These are phyloP conservation scores for Baronia brevicornis DNA, from an alignment of 2,888 invertebrate genomes.

Conservation along the genomic window DNA sequence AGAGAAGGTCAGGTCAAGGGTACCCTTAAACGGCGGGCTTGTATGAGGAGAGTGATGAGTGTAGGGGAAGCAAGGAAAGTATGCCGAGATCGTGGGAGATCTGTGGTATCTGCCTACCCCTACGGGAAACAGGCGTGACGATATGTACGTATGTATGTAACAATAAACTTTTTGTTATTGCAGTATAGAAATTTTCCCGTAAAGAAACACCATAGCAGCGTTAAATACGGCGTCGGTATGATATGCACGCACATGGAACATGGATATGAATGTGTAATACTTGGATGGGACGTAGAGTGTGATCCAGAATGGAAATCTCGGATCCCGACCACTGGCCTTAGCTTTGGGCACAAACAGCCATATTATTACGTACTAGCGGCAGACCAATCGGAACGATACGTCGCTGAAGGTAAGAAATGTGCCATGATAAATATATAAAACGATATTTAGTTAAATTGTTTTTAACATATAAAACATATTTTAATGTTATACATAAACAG, in stretches of 20 bases:
- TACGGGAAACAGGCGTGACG: no score
- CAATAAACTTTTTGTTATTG: slow-evolving; percentile 9
- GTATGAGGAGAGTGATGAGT: no score
- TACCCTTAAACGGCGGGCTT: no score
- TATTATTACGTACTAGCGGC: slow-evolving; percentile 82
- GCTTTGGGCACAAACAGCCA: slow-evolving; percentile 75
- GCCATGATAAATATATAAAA: slow-evolving; percentile 1
- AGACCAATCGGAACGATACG: slow-evolving; percentile 81
- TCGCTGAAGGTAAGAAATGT: slow-evolving; percentile 73
- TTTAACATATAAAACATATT: not conserved
- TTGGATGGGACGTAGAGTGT: slow-evolving; percentile 80
- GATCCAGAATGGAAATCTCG: slow-evolving; percentile 74
- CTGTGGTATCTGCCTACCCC: no score
- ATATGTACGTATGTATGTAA: no score
- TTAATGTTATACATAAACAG: not conserved
- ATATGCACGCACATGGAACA: slow-evolving; percentile 79
- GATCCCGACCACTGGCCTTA: slow-evolving; percentile 58
- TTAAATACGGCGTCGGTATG: slow-evolving; percentile 81
- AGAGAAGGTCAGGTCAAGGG: no score
- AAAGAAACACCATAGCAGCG: slow-evolving; percentile 25
- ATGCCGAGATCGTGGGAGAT: no score
- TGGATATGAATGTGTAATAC: slow-evolving; percentile 80
- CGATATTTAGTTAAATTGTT: not conserved
- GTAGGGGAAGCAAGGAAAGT: no score
- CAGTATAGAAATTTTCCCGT: slow-evolving; percentile 22